These are phyloP conservation scores for Ophioninae sp. DNA, from an alignment of 2,888 invertebrate genomes.

Conservation along the genomic window DNA sequence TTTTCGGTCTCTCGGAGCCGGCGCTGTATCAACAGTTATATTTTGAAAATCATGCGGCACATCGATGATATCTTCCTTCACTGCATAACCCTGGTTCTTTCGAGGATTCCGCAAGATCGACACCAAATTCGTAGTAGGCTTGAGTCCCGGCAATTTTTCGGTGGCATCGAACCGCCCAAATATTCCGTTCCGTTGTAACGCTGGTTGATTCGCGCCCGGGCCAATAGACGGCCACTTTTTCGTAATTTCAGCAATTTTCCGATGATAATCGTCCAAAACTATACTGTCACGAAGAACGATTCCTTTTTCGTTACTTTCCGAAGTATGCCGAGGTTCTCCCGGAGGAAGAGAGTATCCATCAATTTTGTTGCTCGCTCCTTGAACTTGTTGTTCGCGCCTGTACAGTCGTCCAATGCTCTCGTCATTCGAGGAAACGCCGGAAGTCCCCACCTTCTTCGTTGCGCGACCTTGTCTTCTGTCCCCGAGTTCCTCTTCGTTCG, in stretches of 20 bases:
- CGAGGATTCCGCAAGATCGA: conserved; percentile 8
- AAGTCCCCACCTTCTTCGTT: not conserved
- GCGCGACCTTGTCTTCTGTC: conserved; percentile 36
- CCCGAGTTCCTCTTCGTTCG: conserved; percentile 1
- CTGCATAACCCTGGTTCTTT: conserved; percentile 70
- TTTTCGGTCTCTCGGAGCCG: conserved; percentile 2
- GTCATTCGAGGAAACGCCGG: conserved; percentile 6
- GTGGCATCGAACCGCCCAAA: conserved; percentile 33
- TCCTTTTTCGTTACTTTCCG: conserved; percentile 66
- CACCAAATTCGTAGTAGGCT: not conserved
- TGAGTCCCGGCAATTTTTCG: conserved; percentile 1
- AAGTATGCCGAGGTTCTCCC: conserved; percentile 61
- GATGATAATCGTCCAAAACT: conserved; percentile 73
- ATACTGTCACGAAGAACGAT: conserved; percentile 74
- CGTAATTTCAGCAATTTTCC: conserved; percentile 73
- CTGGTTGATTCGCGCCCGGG: conserved; percentile 5
- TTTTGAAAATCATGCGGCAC: conserved; percentile 67
- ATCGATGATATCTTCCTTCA: conserved; percentile 73
- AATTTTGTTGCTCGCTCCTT: not conserved
- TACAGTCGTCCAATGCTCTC: not conserved
- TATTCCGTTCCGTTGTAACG: not conserved
- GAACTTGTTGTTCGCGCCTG: not conserved
- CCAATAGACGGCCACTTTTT: conserved; percentile 72
- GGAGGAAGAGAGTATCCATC: conserved; percentile 49
- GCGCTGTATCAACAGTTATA: conserved; percentile 52